Evolutionary conservation across 1,140 invertebrate genomes (phyloP).

Genomic region (Thalassaphorura encarpata): DNA sequence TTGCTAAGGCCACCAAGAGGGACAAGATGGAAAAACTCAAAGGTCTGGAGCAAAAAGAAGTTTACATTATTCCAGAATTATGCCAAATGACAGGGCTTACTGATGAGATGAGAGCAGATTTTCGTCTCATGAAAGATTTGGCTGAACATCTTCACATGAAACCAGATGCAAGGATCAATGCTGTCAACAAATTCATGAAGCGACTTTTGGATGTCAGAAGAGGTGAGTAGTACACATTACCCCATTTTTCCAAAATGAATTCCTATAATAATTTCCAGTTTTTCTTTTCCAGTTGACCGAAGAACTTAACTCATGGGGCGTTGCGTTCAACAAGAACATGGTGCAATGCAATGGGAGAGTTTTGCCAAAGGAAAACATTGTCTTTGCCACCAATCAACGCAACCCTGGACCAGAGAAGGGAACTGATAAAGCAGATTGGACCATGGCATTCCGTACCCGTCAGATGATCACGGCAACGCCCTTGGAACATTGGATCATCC

Average conservation of each 20-base stretch:
- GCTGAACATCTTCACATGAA: conserved; percentile 38
- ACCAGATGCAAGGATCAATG: conserved; percentile 37
- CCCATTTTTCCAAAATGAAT: not conserved
- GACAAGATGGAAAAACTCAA: conserved; percentile 12
- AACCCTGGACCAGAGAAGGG: not conserved
- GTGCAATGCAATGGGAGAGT: not conserved
- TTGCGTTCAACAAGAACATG: not conserved
- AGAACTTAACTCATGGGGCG: conserved; percentile 3
- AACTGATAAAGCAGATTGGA: conserved; percentile 22
- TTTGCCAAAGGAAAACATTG: conserved; percentile 1
- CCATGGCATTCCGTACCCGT: conserved; percentile 15
- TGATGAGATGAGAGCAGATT: conserved; percentile 33
- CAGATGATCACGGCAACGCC: conserved; percentile 1
- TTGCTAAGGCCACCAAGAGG: conserved; percentile 12
- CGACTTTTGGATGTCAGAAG: conserved; percentile 9
- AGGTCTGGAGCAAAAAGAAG: no score
- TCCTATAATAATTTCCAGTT: not conserved
- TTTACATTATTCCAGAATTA: conserved; percentile 37
- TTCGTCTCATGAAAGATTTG: conserved; percentile 35
- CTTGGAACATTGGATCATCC: conserved; percentile 5
- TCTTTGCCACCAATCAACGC: not conserved
- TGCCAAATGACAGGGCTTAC: conserved; percentile 38
- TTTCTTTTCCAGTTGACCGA: not conserved
- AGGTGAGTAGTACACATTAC: not conserved
- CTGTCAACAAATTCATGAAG: conserved; percentile 28